phyloP scores from a whole-genome alignment of 2,888 invertebrate genomes.

The Dysmachus trigonus region DNA sequence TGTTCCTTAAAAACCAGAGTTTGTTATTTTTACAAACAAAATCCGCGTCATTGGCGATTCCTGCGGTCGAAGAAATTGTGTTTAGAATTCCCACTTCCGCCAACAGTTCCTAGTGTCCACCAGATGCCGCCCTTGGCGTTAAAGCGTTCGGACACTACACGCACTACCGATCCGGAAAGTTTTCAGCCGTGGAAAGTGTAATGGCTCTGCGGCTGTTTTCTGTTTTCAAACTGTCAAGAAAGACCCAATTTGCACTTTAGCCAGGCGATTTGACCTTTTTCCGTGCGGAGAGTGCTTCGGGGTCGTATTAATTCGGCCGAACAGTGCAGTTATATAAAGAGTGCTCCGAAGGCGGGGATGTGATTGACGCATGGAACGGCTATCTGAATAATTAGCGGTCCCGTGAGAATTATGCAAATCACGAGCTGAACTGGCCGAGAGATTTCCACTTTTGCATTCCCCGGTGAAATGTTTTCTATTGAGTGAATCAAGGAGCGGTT shows the following conservation, averaged over 20 bases:
- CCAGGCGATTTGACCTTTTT: neutral
- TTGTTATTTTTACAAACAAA: too few relatives aligned
- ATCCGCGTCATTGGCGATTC: too few relatives aligned
- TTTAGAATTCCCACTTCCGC: too few relatives aligned
- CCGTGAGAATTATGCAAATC: slow-evolving; percentile 15
- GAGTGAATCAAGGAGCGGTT: neutral
- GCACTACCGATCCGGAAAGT: neutral
- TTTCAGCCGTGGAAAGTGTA: neutral
- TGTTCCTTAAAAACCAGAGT: too few relatives aligned
- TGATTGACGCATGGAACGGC: neutral
- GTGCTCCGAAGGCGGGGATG: neutral
- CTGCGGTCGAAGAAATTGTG: too few relatives aligned
- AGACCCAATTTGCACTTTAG: neutral
- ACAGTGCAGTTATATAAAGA: neutral
- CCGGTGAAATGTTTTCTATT: neutral
- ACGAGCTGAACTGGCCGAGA: neutral
- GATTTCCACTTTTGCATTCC: neutral
- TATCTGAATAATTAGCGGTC: neutral
- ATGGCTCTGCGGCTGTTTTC: neutral
- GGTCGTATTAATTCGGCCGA: neutral
- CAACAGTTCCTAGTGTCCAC: neutral
- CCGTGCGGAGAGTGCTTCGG: neutral
- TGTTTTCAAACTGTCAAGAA: neutral
- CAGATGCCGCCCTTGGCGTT: neutral
- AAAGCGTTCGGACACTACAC: neutral